Conservation (phyloP, 2,797 vertebrate genomes). For the Pangasius larnaudii region DNA sequence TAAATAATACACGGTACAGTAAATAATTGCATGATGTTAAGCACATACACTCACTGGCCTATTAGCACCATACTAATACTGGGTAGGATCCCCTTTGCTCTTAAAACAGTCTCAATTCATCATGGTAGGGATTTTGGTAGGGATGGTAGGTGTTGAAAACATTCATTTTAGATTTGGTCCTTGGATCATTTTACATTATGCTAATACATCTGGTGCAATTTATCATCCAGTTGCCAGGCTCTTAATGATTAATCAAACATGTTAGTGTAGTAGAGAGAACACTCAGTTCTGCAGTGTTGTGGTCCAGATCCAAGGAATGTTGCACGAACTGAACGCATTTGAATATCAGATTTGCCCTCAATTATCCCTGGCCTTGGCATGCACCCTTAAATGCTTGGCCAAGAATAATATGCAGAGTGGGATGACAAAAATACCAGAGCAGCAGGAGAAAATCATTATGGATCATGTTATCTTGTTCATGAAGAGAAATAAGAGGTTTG, state of each 20-base stretch:
- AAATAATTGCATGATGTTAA: not conserved
- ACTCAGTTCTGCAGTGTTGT: not conserved
- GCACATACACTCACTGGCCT: not conserved
- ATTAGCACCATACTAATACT: not conserved
- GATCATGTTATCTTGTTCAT: constrained; percentile 23
- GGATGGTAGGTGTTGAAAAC: not conserved
- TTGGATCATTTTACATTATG: not conserved
- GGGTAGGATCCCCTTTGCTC: not conserved
- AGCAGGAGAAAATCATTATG: not conserved
- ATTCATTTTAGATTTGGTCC: not conserved
- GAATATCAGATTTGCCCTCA: constrained; percentile 19
- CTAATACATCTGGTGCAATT: not conserved
- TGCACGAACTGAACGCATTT: not conserved
- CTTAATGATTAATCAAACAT: not conserved
- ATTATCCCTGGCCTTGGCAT: constrained; percentile 13
- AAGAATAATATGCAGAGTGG: constrained; percentile 7
- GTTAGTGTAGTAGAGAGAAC: not conserved
- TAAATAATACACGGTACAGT: not conserved
- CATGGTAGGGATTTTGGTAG: not conserved
- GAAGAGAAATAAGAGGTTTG: constrained; percentile 33
- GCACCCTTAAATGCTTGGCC: constrained; percentile 3
- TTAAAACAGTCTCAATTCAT: not conserved
- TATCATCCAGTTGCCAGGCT: not conserved
- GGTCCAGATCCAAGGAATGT: not conserved
- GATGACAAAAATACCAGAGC: constrained; percentile 31